These are phyloP conservation scores for Catotricha subobsoleta DNA, from an alignment of 2,888 invertebrate genomes.

Conservation along the genomic window DNA sequence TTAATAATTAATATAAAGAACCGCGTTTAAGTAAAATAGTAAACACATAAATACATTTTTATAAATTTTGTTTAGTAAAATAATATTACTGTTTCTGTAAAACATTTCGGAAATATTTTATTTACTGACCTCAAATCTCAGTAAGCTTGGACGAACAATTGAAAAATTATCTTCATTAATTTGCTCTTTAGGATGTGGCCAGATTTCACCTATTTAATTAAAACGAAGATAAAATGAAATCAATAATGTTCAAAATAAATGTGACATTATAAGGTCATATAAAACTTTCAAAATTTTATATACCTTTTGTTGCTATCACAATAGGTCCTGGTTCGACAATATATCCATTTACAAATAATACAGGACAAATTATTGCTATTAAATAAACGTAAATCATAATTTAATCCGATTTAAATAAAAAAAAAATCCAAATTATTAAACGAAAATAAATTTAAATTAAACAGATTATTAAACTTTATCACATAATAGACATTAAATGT, in stretches of 20 bases:
- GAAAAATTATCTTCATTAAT: slow-evolving; percentile 24
- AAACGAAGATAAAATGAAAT: background rate
- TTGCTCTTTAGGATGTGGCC: slow-evolving; percentile 1
- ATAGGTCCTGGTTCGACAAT: slow-evolving; percentile 11
- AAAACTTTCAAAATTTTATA: background rate
- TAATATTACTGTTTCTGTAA: too few relatives aligned
- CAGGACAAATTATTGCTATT: background rate
- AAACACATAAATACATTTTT: too few relatives aligned
- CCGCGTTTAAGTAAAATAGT: too few relatives aligned
- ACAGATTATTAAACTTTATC: background rate
- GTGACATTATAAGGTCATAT: background rate
- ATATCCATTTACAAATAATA: background rate
- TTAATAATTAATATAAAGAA: too few relatives aligned
- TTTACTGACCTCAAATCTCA: slow-evolving; percentile 36
- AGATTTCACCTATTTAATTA: background rate
- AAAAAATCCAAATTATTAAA: too few relatives aligned
- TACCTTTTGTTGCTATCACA: slow-evolving; percentile 13
- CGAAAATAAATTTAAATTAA: too few relatives aligned
- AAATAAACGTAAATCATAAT: too few relatives aligned
- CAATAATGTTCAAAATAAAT: background rate
- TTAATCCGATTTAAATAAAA: too few relatives aligned
- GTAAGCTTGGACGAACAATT: slow-evolving; percentile 31
- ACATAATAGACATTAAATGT: too few relatives aligned
- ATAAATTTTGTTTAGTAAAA: too few relatives aligned
- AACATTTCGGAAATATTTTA: too few relatives aligned